A percentile compares a stretch with the other conserved stretches of the same genome.
These are phyloP conservation scores for Ispidina picta DNA, from an alignment of 2,797 vertebrate species.

Conservation along the genomic window DNA sequence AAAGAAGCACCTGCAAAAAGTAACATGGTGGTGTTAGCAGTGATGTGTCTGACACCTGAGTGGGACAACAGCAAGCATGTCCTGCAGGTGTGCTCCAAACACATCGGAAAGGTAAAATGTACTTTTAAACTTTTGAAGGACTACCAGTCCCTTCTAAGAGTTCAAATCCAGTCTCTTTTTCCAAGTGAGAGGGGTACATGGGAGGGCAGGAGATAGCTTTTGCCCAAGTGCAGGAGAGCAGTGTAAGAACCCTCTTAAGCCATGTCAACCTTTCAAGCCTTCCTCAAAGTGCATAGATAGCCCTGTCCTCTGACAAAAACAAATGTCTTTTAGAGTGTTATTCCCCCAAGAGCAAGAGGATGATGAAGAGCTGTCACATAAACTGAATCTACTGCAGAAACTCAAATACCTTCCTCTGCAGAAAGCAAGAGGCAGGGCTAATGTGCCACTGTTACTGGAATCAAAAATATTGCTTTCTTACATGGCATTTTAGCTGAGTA, in stretches of 20 bases:
- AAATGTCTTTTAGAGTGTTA: not conserved
- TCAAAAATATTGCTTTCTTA: not conserved
- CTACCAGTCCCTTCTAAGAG: not conserved
- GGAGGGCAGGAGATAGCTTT: not conserved
- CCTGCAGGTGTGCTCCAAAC: not conserved
- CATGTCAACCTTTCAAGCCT: not conserved
- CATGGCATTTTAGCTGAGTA: not conserved
- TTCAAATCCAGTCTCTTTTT: not conserved
- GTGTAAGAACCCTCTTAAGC: not conserved
- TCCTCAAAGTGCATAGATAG: rapidly evolving
- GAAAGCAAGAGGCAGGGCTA: not conserved
- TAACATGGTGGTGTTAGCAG: not conserved
- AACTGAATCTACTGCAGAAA: not conserved
- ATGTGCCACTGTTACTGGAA: not conserved
- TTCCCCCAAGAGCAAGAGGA: not conserved
- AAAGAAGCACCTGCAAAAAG: not conserved
- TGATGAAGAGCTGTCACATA: not conserved
- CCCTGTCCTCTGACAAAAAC: not conserved
- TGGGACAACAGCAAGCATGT: not conserved
- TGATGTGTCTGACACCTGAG: not conserved
- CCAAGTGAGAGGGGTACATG: not conserved
- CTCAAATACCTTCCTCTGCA: not conserved
- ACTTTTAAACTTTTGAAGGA: not conserved
- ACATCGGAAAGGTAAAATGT: not conserved
- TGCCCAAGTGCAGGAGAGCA: not conserved